Evolutionary conservation across 2,113 vertebrate species (phyloP), one percentile per base, ranked within the genome.

Genomic region (Lophochroa leadbeateri): DNA sequence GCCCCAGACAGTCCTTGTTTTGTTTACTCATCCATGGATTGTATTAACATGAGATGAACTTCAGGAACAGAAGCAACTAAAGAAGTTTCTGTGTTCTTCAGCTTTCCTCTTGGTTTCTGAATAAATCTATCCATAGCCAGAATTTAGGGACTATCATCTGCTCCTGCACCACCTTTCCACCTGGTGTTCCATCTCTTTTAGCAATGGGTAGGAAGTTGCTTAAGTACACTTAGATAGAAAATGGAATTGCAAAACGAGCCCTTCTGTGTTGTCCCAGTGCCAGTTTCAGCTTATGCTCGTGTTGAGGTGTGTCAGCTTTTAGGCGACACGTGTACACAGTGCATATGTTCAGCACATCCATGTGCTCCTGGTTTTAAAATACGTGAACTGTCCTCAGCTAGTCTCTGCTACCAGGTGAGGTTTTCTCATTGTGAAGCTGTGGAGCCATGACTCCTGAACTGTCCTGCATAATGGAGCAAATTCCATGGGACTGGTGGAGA

Each of bases 321-420:
- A 61, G 57, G 61, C 47, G 58, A 31, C 31, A 76, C 35, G 67
- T 71, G 19, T 58, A 39, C 41, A 17, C n/a, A 29, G 63, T 33
- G 17, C 14, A 4, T 20, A 2, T 41, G 37, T 0, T 71, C 31
- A 53, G 43, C 13, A 1, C 18, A 9, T 37, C 17, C 24, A 2
- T 33, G 46, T 29, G 21, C 19, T 35, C 82, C 1, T 12, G 24
- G 21, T 14, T 82, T 90, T 64, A 58, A 88, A 79, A 29, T 58
- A 29, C 4, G 2, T 20, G 7, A 47, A 33, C 19, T 57, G 44
- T 52, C 46, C 49, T 72, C 57, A 18, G 46, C 55, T 1, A 49
- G 7, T 20, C 68, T 74, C 27, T 84, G 63, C 58, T 64, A 2
- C 52, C 5, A 1, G 1, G 19, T 60, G 39, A 71, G 18, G 14